Base-by-base conservation (phyloP, 2,888 invertebrate genomes). In the Eueremaeus valkanovi region DNA sequence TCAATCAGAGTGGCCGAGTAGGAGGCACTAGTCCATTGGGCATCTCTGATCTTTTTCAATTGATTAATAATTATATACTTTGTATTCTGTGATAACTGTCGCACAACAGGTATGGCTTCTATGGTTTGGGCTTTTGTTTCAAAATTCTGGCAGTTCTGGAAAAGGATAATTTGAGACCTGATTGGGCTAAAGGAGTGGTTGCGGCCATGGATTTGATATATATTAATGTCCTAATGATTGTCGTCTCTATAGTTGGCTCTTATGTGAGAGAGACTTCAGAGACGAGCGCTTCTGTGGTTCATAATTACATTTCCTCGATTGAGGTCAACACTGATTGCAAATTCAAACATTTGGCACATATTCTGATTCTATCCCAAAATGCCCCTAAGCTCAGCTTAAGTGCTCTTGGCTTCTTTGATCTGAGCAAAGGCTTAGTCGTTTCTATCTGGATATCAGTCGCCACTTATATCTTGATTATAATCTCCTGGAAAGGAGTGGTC, bases 391-490 rank as follows among this genome's bases (percentile, higher is more conserved):
- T 58, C 3, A 58, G 16, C 8, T 16, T 58, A 18, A 58, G 58
- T 29, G 58, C 58, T 3, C 3, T 24, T 24, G 24, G 18, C 3
- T 58, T 58, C 58, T 58, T 58, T 24, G 58, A 58, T 18, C 16
- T 58, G 16, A 58, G 58, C 58, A 58, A 58, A 58, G 58, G 58
- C 16, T 58, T 58, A 24, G 58, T 58, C 24, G 27, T 29, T 58
- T 58, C 58, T 3, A 58, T 58, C 18, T 58, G 58, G 58, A 58
- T 58, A 24, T 58, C 58, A 58, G 58, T 58, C 6, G 58, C 58
- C 27, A 58, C 58, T 58, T 58, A 58, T 58, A 24, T 29, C 58
- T 27, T 58, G 9, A 58, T 58, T 58, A 58, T 58, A 27, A 24
- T 58, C 9, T 58, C 58, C 3, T 58, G 58, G 58, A 58, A 29